Evolutionary conservation across 2,113 vertebrate species (phyloP).

Genomic region (Etheostoma spectabile): DNA sequence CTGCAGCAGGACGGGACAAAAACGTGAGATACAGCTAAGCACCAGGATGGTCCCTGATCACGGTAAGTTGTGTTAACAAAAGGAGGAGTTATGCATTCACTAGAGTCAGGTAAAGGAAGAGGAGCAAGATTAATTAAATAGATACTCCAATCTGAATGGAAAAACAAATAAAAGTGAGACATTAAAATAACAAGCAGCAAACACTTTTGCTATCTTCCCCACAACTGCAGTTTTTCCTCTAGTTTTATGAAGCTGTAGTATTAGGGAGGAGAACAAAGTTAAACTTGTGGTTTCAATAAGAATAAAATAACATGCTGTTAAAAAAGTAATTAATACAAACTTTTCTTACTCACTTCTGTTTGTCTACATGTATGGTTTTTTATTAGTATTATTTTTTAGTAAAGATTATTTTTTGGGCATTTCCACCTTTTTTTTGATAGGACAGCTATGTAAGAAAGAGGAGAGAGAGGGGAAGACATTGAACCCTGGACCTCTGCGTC

Average conservation of each 20-base stretch:
- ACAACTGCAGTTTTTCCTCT: not conserved
- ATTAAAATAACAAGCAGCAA: not conserved
- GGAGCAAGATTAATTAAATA: not conserved
- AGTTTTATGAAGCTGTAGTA: too few species aligned
- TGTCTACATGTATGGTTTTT: not conserved
- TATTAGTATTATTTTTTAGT: too few species aligned
- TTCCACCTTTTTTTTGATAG: too few species aligned
- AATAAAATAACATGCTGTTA: not conserved
- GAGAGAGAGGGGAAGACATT: too few species aligned
- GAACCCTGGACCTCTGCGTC: too few species aligned
- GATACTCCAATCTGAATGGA: not conserved
- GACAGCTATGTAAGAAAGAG: too few species aligned
- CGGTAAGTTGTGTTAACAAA: not conserved
- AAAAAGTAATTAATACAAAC: not conserved
- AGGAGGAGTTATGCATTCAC: not conserved
- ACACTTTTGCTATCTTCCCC: not conserved
- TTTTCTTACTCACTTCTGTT: not conserved
- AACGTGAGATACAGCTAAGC: not conserved
- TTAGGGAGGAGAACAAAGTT: too few species aligned
- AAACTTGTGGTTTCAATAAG: too few species aligned
- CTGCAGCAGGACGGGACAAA: slow-evolving; percentile 60
- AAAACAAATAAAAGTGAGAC: not conserved
- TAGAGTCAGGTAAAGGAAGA: not conserved
- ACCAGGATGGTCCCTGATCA: not conserved
- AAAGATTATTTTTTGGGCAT: too few species aligned